Base-by-base conservation (phyloP, 1,140 invertebrate genomes). In the Tetramorium alpestre region DNA sequence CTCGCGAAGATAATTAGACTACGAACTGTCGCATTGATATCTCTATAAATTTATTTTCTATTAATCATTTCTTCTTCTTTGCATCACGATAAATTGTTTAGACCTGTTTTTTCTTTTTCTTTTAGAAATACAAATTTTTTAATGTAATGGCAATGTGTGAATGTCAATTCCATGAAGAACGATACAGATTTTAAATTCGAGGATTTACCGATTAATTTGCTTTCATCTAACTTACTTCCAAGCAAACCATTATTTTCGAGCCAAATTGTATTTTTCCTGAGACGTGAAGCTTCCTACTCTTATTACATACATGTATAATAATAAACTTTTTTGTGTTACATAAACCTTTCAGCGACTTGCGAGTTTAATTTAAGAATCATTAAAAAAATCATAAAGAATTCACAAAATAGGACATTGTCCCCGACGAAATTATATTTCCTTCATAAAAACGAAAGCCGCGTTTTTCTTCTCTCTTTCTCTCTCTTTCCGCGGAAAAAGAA, bases 111-210 rank as follows among this genome's bases (percentile, higher is more conserved):
- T 16, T 51, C 25, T 33, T 16, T 54, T 0, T 22, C 25, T 38
- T 5, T 0, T 73, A 1, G 8, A n/a, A 33, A 11, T 38, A n/a
- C 28, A 22, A 38, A 47, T n/a, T 54, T 6, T 18, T 3, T 18
- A n/a, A 47, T 7, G 10, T 18, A 28, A 6, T 72, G n/a, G 8
- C 25, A 10, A 44, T 47, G 47, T 11, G 25, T 49, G 5, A 28
- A 47, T 44, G 11, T 69, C 4, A 28, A 47, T 18, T n/a, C 4
- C 2, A 18, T 10, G 3, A 2, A 18, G 22, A 38, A 33, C 4
- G 41, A 64, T 38, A 28, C 18, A 13, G 28, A 78, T 77, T 38
- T 60, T 77, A 77, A 51, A 67, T 38, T 76, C 18, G 58, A 56
- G 6, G 38, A 28, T 22, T 47, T 11, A 13, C n/a, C 44, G n/a